These are phyloP conservation scores for Megastigmus dorsalis DNA, from an alignment of 2,888 invertebrate species.

Conservation along the genomic window DNA sequence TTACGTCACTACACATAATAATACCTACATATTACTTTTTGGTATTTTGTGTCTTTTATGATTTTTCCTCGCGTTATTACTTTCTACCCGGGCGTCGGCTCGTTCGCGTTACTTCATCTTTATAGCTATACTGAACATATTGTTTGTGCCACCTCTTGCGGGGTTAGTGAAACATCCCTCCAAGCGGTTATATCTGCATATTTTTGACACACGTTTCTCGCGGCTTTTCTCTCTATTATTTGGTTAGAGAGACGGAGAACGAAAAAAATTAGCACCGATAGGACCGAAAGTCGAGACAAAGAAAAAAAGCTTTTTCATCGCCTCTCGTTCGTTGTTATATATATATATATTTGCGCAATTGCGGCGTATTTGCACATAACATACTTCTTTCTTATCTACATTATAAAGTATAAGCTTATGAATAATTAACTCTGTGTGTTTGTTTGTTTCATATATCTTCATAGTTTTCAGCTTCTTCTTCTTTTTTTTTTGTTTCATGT, in stretches of 20 bases:
- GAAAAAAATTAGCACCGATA: background rate
- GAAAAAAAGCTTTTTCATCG: slow-evolving; percentile 6
- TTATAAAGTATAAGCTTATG: slow-evolving; percentile 42
- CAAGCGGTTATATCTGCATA: slow-evolving; percentile 14
- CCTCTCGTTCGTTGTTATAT: background rate
- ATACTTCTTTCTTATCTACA: slow-evolving; percentile 46
- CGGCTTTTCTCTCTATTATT: slow-evolving; percentile 32
- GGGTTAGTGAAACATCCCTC: slow-evolving; percentile 18
- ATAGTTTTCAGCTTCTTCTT: background rate
- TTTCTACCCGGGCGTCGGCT: too few relatives aligned
- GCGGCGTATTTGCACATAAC: slow-evolving; percentile 25
- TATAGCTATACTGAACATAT: too few relatives aligned
- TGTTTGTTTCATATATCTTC: slow-evolving; percentile 15
- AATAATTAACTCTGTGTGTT: slow-evolving; percentile 34
- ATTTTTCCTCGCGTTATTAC: too few relatives aligned
- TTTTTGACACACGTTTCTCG: slow-evolving; percentile 40
- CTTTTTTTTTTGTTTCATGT: background rate
- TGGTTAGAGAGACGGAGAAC: slow-evolving; percentile 40
- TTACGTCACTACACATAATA: background rate
- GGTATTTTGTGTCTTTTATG: slow-evolving; percentile 27
- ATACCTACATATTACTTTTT: slow-evolving; percentile 47
- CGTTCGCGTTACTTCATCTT: too few relatives aligned
- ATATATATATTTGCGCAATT: slow-evolving; percentile 8
- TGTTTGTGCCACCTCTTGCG: slow-evolving; percentile 6
- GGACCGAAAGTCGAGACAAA: slow-evolving; percentile 32